phyloP scores from a whole-genome alignment of 2,888 invertebrate genomes.

The Xanthorhoe spadicearia region DNA sequence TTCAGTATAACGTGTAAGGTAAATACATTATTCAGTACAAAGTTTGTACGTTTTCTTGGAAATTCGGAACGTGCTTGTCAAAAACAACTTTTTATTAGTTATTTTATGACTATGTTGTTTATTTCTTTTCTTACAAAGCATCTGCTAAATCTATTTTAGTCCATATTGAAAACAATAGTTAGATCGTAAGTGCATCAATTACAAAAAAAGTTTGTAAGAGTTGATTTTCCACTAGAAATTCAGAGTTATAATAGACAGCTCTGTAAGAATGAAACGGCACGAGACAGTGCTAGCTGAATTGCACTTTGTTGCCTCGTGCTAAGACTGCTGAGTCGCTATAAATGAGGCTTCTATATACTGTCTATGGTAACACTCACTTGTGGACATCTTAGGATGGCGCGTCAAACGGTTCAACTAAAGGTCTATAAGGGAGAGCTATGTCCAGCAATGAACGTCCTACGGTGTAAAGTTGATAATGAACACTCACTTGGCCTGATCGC shows the following conservation, averaged over 20 bases:
- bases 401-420: no score
- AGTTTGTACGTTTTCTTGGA: not conserved
- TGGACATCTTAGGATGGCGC: no score
- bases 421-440: no score
- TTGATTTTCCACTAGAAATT: no score
- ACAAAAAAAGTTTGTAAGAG: not conserved
- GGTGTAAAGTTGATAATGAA: not conserved
- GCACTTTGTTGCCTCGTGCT: no score
- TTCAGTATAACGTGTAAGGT: not conserved
- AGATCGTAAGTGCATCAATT: not conserved
- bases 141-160: not conserved
- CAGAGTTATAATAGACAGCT: no score
- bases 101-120: not conserved
- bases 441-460: no score
- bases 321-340: no score
- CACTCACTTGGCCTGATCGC: conserved; percentile 90
- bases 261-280: no score
- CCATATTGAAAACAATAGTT: not conserved
- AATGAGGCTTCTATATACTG: no score
- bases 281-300: no score
- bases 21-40: not conserved
- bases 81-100: conserved; percentile 1
- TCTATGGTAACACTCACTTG: no score
- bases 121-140: not conserved
- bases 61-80: not conserved